Evolutionary conservation across 2,113 vertebrate species (phyloP).

Genomic region (Mesocricetus auratus): DNA sequence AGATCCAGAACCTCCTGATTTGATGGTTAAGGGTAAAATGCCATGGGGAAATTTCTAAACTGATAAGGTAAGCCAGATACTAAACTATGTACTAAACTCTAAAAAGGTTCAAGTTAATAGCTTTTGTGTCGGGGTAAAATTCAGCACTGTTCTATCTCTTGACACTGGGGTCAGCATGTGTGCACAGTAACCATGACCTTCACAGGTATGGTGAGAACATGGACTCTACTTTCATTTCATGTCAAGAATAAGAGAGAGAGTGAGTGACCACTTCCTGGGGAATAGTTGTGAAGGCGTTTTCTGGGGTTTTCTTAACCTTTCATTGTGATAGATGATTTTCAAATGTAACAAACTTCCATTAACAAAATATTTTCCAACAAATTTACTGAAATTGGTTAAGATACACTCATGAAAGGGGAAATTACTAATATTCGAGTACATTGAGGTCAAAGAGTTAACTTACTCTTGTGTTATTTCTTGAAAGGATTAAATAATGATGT

Average conservation of each 20-base stretch:
- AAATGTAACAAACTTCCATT: slow-evolving; percentile 2
- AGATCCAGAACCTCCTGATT: neutral
- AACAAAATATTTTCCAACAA: slow-evolving; percentile 26
- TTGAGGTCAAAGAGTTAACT: slow-evolving; percentile 18
- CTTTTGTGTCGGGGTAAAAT: neutral
- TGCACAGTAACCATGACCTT: neutral
- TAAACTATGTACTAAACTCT: neutral
- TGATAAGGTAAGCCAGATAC: neutral
- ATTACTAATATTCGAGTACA: neutral
- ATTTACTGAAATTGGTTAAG: slow-evolving; percentile 1
- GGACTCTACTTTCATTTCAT: neutral
- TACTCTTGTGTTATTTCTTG: neutral
- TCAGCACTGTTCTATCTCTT: neutral
- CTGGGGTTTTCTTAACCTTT: neutral
- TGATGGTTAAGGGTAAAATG: neutral
- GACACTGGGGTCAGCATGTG: neutral
- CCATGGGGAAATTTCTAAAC: slow-evolving; percentile 5
- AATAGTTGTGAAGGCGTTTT: neutral
- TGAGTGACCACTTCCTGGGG: neutral
- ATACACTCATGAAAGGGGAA: neutral
- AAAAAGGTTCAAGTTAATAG: neutral
- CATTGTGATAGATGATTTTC: slow-evolving; percentile 13
- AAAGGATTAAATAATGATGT: slow-evolving; percentile 1
- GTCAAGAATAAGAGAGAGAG: neutral
- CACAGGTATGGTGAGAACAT: too few species aligned